Conservation (phyloP, 2,797 vertebrate species). For the Ceryle rudis region DNA sequence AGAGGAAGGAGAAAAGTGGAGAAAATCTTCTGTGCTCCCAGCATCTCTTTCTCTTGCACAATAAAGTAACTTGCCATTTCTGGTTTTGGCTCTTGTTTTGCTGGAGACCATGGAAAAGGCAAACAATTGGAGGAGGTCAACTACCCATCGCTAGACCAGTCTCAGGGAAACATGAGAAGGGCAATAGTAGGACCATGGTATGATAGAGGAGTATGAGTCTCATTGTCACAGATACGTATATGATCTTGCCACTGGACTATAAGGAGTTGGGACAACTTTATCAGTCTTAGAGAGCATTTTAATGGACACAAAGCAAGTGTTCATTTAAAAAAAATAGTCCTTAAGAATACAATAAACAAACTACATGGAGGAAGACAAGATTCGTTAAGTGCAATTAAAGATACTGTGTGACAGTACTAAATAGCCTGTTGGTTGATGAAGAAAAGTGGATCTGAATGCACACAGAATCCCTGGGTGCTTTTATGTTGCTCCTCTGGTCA, state of each 20-base stretch:
- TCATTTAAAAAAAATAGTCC: neutral
- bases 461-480: neutral
- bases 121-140: neutral
- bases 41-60: neutral
- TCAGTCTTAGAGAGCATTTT: neutral
- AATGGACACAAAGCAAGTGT: neutral
- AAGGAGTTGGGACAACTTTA: neutral
- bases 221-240: neutral
- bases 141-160: neutral
- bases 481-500: neutral
- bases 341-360: neutral
- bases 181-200: neutral
- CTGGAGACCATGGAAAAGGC: neutral
- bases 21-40: neutral
- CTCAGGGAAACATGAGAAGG: neutral
- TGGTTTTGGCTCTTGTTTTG: neutral
- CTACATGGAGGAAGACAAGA: neutral
- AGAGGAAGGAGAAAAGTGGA: neutral
- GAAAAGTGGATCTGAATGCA: neutral
- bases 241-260: accelerated
- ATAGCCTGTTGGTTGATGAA: neutral
- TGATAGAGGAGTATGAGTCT: neutral
- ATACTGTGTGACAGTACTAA: neutral
- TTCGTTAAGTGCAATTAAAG: conserved; percentile 10
- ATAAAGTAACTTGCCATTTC: neutral